These are phyloP conservation scores for Pangasius djambal DNA, from an alignment of 2,797 vertebrate species.

Conservation along the genomic window DNA sequence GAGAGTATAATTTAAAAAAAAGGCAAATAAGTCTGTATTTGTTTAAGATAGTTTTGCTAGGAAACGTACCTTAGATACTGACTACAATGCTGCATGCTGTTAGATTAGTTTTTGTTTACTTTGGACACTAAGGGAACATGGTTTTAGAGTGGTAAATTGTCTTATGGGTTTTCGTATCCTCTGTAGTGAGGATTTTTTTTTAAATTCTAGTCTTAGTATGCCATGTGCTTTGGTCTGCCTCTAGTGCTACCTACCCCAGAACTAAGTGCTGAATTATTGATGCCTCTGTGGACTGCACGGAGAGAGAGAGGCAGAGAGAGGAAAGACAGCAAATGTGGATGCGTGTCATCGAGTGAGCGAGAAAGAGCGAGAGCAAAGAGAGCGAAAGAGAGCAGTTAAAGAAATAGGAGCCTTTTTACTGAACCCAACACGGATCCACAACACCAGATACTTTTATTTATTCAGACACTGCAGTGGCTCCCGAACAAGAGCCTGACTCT, in stretches of 20 bases:
- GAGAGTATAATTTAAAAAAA: neutral
- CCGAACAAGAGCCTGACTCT: slow-evolving; percentile 70
- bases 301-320: slow-evolving; percentile 49
- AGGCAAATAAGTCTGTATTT: neutral
- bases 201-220: slow-evolving; percentile 32
- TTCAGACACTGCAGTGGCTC: slow-evolving; percentile 72
- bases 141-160: slow-evolving; percentile 36
- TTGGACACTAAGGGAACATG: slow-evolving; percentile 32
- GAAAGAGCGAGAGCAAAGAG: slow-evolving; percentile 44
- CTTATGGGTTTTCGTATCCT: slow-evolving; percentile 26
- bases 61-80: slow-evolving; percentile 8
- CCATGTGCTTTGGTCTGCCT: slow-evolving; percentile 61
- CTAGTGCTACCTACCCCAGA: slow-evolving; percentile 69
- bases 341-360: slow-evolving; percentile 45
- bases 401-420: slow-evolving; percentile 74
- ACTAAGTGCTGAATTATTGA: slow-evolving; percentile 80
- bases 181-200: slow-evolving; percentile 40
- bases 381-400: slow-evolving; percentile 65
- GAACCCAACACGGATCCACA: slow-evolving; percentile 76
- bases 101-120: slow-evolving; percentile 23
- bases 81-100: neutral
- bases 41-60: slow-evolving; percentile 3
- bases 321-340: slow-evolving; percentile 40
- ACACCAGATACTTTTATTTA: slow-evolving; percentile 84
- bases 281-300: slow-evolving; percentile 59